Evolutionary conservation across 2,888 invertebrate species (phyloP), one percentile per base, ranked within the genome.

Genomic region (Eretmocerus hayati): DNA sequence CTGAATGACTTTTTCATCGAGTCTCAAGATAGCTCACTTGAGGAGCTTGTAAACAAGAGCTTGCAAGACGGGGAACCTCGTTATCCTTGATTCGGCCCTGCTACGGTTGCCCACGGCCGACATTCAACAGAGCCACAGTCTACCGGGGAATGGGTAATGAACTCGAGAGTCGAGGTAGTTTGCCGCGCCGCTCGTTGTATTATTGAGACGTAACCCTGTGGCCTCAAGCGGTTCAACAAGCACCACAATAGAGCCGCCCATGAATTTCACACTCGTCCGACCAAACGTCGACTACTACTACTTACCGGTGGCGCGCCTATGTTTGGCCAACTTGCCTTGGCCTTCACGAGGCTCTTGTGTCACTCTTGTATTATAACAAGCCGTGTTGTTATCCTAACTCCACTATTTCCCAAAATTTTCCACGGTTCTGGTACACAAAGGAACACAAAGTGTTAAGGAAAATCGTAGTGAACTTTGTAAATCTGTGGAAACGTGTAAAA

Each of bases 131-230:
- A 31, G 31, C 33, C 5, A 20, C 15, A 4, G 16, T 36, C 59
- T 57, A 59, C 59, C 57, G 59, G 51, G 61, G 65, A 67, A 66
- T 64, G 62, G 65, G 59, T 67, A 68, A 69, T 67, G 67, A 69
- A 69, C 62, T 63, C 60, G 55, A 26, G 26, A 11, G 8, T 26
- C 26, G 4, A 11, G 58, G 60, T 58, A 58, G 63, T 62, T 60
- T 49, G 55, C 54, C 57, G 54, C 43, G 53, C 57, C 57, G 6
- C 8, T 26, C 6, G 6, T 65, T 66, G 63, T 63, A 64, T 65
- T 66, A 67, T 68, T 64, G 66, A 67, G 64, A 65, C 59, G 65
- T 64, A 62, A 59, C 59, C 6, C 26, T 26, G 26, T n/a, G 26
- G 26, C 1, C 11, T 9, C 26, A 11, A 6, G 56, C 57, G 49